Evolutionary conservation across 2,888 invertebrate genomes (phyloP), one percentile per base, ranked within the genome.

Genomic region (Aleiodes leptofemur): DNA sequence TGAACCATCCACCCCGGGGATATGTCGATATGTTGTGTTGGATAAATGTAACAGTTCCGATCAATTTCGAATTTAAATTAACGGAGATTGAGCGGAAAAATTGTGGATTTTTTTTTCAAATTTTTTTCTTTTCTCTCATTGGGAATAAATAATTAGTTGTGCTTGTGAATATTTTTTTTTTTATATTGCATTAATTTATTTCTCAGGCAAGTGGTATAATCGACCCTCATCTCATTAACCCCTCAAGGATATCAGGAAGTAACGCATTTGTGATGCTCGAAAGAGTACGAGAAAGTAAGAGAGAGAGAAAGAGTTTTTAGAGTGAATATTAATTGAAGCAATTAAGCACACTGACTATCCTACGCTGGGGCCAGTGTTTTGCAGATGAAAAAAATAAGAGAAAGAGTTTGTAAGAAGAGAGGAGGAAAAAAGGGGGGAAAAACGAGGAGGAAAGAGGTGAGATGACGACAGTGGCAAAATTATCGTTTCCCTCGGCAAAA

Each of bases 281-380:
- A 68, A 69, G 34, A 56, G 48, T 16, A 31, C 43, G 31, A 57
- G 34, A 31, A 57, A 31, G 43, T 23, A 9, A 34, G 11, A 29
- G 31, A 34, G 50, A 38, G 61, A 68, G 43, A 72, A 61, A 43
- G 53, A n/a, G 6, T 16, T 8, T 50, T 51, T 31, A 68, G 51
- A 51, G 68, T 55, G 80, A 78, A 74, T 79, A 81, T 81, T 82
- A 81, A 82, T 82, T 82, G 79, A 78, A 64, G 79, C 79, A 81
- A 82, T 82, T 81, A 82, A 80, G 79, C 74, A 74, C 79, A 74
- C 51, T 11, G 43, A 74, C 74, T 79, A 80, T 80, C 73, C 74
- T 14, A 8, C 7, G 43, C 11, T 43, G 3, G 11, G 8, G 43
- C 43, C 43, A 43, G 43, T 43, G 11, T 43, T 43, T 5, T 43